Conservation (phyloP, 2,797 vertebrate genomes). For the Naso thynnoides region DNA sequence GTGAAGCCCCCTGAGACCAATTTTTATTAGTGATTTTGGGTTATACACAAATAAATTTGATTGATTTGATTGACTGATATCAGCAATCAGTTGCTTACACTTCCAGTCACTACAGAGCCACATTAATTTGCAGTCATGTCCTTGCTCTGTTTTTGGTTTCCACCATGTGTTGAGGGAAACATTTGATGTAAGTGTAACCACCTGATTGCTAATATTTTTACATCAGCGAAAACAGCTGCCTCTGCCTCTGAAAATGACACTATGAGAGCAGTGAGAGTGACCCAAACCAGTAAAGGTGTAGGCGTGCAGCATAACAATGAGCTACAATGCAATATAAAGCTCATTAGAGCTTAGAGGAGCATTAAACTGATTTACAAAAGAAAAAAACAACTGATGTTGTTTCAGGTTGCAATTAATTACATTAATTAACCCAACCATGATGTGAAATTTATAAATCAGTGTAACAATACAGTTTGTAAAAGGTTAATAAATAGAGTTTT, state of each 20-base stretch:
- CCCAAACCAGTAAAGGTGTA: not conserved
- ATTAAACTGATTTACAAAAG: not conserved
- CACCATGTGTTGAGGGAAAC: too few relatives aligned
- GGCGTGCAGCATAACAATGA: not conserved
- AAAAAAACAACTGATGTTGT: not conserved
- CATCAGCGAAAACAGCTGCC: not conserved
- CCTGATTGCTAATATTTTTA: not conserved
- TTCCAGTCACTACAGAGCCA: not conserved
- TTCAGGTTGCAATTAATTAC: not conserved
- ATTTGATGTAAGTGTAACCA: too few relatives aligned
- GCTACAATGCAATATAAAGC: not conserved
- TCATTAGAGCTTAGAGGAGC: rapidly evolving
- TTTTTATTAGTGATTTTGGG: too few relatives aligned
- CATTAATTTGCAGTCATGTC: not conserved
- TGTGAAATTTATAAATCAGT: conserved; percentile 1
- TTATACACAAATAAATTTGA: too few relatives aligned
- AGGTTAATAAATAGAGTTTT: conserved; percentile 39
- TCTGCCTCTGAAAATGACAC: not conserved
- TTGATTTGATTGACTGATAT: too few relatives aligned
- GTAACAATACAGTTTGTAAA: not conserved
- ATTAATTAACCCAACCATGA: not conserved
- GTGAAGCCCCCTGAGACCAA: too few relatives aligned
- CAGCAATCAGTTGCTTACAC: not conserved
- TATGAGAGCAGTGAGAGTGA: not conserved
- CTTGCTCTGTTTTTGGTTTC: not conserved